Evolutionary conservation across 2,888 invertebrate species (phyloP).

Genomic region (Aquatica leii): DNA sequence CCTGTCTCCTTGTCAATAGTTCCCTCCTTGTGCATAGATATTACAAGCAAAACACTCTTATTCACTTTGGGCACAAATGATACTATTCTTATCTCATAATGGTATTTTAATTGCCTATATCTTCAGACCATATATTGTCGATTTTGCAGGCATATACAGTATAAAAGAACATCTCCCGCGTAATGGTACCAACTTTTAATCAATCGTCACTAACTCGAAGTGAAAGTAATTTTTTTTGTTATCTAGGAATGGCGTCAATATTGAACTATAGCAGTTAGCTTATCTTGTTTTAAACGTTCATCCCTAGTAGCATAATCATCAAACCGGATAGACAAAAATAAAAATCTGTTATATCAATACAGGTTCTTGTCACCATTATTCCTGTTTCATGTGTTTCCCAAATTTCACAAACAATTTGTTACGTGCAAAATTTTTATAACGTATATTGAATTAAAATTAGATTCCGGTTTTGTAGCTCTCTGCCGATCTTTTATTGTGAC

Average conservation of each 20-base stretch:
- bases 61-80: constrained; percentile 2
- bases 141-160: background rate
- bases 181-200: constrained; percentile 1
- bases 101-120: background rate
- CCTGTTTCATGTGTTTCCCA: background rate
- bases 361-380: background rate
- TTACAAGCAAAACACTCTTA: background rate
- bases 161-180: constrained; percentile 3
- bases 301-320: background rate
- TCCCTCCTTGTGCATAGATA: background rate
- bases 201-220: background rate
- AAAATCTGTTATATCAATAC: background rate
- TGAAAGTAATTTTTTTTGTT: background rate
- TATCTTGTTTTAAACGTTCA: background rate
- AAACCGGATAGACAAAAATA: constrained; percentile 9
- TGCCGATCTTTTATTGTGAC: too few relatives aligned
- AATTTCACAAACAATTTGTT: too few relatives aligned
- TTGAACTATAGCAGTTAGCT: background rate
- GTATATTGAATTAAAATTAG: too few relatives aligned
- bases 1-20: background rate
- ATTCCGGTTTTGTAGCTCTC: too few relatives aligned
- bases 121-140: background rate
- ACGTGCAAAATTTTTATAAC: too few relatives aligned
- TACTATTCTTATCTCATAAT: background rate
- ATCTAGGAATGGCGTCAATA: background rate